Evolutionary conservation across 1,140 invertebrate species (phyloP).

Genomic region (Rhagoletis pomonella): DNA sequence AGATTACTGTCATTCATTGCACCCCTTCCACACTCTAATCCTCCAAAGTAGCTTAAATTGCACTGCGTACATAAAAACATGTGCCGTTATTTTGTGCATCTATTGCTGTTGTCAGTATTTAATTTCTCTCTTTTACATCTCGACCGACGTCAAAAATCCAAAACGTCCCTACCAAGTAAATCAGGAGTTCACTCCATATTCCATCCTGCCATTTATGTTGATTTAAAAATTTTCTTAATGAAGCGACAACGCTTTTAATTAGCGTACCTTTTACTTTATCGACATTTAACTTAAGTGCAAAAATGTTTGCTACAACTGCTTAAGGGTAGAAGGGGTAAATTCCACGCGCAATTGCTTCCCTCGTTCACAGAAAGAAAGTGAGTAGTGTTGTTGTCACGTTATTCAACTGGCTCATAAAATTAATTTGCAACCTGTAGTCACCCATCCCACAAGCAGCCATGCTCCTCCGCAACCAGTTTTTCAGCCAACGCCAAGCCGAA

Average conservation of each 20-base stretch:
- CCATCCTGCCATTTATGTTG: not conserved
- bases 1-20: not conserved
- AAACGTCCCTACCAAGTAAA: not conserved
- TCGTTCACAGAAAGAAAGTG: slow-evolving; percentile 2
- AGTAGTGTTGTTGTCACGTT: slow-evolving; percentile 16
- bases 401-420: slow-evolving; percentile 44
- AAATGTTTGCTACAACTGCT: not conserved
- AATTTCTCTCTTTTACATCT: not conserved
- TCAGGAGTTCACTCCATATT: not conserved
- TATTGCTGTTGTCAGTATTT: not conserved
- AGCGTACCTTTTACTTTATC: slow-evolving; percentile 56
- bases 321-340: not conserved
- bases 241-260: slow-evolving; percentile 58
- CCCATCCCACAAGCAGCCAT: not conserved
- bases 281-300: slow-evolving; percentile 31
- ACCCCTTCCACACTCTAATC: not conserved
- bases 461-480: not conserved
- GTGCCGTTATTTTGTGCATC: slow-evolving; percentile 17
- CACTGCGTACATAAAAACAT: not conserved
- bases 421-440: slow-evolving; percentile 49
- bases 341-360: not conserved
- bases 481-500: too few relatives aligned
- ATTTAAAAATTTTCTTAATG: slow-evolving; percentile 56
- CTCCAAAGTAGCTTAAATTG: not conserved
- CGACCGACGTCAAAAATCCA: too few relatives aligned